These are phyloP conservation scores for Drosophila merina DNA, from an alignment of 2,888 invertebrate species.

Conservation along the genomic window DNA sequence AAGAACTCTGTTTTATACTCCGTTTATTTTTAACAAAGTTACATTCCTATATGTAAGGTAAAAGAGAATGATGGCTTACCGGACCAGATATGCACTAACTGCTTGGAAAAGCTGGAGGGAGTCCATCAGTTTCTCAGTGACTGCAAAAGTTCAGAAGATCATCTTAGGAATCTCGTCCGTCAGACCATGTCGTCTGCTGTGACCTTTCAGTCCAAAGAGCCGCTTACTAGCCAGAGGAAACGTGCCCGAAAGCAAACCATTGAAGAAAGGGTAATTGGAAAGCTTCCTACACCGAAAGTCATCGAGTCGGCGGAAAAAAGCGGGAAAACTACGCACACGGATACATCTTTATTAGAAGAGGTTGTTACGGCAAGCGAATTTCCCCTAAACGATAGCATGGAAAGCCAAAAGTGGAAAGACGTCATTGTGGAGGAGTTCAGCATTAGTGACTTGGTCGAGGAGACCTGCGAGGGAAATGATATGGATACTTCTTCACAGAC, in stretches of 20 bases:
- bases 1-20: neutral
- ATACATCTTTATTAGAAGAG: neutral
- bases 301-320: neutral
- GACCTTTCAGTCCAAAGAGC: constrained; percentile 1
- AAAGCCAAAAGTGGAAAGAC: neutral
- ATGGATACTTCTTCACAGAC: constrained; percentile 2
- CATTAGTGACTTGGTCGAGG: neutral
- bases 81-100: constrained; percentile 70
- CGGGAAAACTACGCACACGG: no score
- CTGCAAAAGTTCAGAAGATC: constrained; percentile 53
- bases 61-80: constrained; percentile 72
- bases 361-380: neutral
- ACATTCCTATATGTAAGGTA: constrained; percentile 50
- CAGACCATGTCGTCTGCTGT: constrained; percentile 55
- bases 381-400: neutral
- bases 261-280: neutral
- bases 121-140: constrained; percentile 46
- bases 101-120: constrained; percentile 37
- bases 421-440: constrained; percentile 2
- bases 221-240: neutral
- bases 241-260: constrained; percentile 19
- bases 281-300: neutral
- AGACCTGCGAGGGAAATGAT: neutral
- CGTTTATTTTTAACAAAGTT: no score
- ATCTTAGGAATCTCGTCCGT: constrained; percentile 46